phyloP scores from a whole-genome alignment of 30 jellyfish, hydroid and myxozoan species.

The Sanderia malayensis region DNA sequence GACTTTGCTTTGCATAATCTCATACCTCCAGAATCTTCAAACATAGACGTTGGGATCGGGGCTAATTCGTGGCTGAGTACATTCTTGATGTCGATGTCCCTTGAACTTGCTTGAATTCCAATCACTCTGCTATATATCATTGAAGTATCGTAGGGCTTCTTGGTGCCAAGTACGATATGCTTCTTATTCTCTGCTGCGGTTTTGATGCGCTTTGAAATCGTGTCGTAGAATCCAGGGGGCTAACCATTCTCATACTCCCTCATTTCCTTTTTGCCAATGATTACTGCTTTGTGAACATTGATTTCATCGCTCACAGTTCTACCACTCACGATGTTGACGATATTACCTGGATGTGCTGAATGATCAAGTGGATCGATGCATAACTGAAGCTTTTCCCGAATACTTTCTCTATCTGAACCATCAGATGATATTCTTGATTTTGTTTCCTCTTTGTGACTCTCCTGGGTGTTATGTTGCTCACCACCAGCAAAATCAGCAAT shows the following conservation, averaged over 20 bases:
- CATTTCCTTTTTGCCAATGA: neutral
- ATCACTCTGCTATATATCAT: neutral
- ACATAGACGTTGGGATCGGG: neutral
- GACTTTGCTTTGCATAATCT: neutral
- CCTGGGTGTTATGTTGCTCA: neutral
- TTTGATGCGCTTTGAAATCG: neutral
- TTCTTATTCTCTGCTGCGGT: neutral
- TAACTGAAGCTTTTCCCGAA: constrained; percentile 20
- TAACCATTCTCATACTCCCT: neutral
- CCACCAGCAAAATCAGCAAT: neutral
- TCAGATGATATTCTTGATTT: constrained; percentile 15
- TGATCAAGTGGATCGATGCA: constrained; percentile 43
- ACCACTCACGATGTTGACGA: constrained; percentile 37
- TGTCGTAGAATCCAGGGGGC: neutral
- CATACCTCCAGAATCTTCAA: neutral
- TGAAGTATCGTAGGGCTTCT: neutral
- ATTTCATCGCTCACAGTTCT: neutral
- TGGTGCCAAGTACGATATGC: neutral
- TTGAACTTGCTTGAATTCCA: neutral
- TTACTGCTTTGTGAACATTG: constrained; percentile 5
- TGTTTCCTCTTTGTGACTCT: neutral
- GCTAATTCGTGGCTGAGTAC: neutral
- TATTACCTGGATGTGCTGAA: constrained; percentile 17
- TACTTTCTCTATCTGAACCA: constrained; percentile 20
- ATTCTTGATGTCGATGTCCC: neutral